Percentiles rank a stretch among this genome's conserved stretches.
These are phyloP conservation scores for Rhopalosiphum nymphaeae DNA, from an alignment of 2,888 invertebrate species.

Conservation along the genomic window DNA sequence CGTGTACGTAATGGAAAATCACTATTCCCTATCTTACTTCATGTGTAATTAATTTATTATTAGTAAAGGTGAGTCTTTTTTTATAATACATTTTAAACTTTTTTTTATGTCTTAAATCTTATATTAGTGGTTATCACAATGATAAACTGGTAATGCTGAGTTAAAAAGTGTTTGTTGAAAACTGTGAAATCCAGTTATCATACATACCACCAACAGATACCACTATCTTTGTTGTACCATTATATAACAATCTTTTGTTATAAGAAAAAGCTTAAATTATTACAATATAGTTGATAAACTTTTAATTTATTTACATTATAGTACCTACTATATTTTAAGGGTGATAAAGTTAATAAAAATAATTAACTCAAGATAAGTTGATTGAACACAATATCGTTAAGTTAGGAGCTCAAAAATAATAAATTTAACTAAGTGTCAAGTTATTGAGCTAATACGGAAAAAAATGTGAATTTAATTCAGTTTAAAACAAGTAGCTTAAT, in stretches of 20 bases:
- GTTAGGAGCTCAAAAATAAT: not conserved
- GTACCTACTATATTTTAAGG: not conserved
- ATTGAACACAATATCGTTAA: not conserved
- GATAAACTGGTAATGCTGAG: not conserved
- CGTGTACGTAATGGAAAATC: not conserved
- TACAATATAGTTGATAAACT: not conserved
- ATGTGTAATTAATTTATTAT: not conserved
- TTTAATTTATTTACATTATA: not conserved
- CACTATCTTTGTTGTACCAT: not conserved
- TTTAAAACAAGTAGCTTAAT: not conserved
- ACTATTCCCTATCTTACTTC: not conserved
- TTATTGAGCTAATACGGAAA: not conserved
- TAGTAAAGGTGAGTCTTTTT: not conserved
- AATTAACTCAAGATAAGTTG: not conserved
- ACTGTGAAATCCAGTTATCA: not conserved
- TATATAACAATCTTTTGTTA: not conserved
- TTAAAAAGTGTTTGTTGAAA: not conserved
- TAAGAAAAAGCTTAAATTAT: not conserved
- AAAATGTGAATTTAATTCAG: not conserved
- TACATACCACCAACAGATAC: not conserved
- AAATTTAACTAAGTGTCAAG: not conserved
- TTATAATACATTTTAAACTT: not conserved
- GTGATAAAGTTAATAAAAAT: not conserved
- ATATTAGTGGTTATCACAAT: not conserved
- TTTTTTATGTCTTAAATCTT: not conserved